Conservation (phyloP, 2,888 invertebrate species). For the Bombylius discolor region DNA sequence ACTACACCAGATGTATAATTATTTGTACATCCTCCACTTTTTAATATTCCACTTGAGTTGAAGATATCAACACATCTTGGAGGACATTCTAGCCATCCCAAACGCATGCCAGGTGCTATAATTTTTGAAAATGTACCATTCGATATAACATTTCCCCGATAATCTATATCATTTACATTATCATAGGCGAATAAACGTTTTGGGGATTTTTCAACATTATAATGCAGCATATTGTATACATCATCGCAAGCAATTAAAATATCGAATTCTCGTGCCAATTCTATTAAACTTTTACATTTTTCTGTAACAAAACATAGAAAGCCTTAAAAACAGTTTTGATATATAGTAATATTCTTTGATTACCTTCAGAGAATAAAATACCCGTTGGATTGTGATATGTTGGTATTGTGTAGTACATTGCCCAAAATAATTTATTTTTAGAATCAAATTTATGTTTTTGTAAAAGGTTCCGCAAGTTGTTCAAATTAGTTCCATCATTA, state of each 20-base stretch:
- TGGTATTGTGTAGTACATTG: slow-evolving; percentile 44
- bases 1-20: slow-evolving; percentile 43
- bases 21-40: slow-evolving; percentile 48
- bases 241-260: slow-evolving; percentile 46
- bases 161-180: slow-evolving; percentile 27
- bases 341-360: slow-evolving; percentile 4
- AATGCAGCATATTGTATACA: slow-evolving; percentile 48
- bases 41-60: slow-evolving; percentile 37
- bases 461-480: slow-evolving; percentile 36
- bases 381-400: slow-evolving; percentile 49
- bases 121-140: slow-evolving; percentile 54
- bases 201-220: slow-evolving; percentile 34
- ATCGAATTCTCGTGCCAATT: slow-evolving; percentile 36
- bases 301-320: slow-evolving; percentile 22
- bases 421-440: slow-evolving; percentile 40
- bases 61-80: slow-evolving; percentile 33
- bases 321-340: too few relatives aligned
- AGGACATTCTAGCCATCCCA: slow-evolving; percentile 51
- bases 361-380: slow-evolving; percentile 37
- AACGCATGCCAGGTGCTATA: slow-evolving; percentile 46
- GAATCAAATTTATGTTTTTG: slow-evolving; percentile 26
- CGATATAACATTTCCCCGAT: slow-evolving; percentile 44
- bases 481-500: slow-evolving; percentile 39
- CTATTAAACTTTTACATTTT: slow-evolving; percentile 34
- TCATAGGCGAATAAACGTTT: slow-evolving; percentile 44